These are phyloP conservation scores for Xerus rutilus DNA, from an alignment of 2,797 vertebrate species.

Conservation along the genomic window DNA sequence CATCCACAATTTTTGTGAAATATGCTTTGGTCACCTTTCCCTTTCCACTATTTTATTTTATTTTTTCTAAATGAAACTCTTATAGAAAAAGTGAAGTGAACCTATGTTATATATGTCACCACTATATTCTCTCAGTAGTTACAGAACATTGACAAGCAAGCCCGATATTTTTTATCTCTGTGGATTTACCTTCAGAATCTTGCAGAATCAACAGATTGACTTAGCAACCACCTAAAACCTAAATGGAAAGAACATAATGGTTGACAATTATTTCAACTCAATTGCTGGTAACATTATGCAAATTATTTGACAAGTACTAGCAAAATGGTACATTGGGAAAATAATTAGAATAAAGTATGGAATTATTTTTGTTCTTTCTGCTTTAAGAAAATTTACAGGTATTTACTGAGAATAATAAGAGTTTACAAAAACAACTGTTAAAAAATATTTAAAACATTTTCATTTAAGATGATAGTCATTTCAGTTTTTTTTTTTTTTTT, in stretches of 20 bases:
- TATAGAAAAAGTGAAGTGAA: not conserved
- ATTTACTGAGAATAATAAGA: not conserved
- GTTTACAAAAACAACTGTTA: not conserved
- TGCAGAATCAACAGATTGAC: no score
- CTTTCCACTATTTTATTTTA: not conserved
- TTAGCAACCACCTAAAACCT: not conserved
- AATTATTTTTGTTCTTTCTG: not conserved
- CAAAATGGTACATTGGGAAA: not conserved
- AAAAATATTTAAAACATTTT: not conserved
- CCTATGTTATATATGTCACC: no score
- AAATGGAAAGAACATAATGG: not conserved
- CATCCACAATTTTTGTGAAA: not conserved
- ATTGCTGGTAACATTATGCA: not conserved
- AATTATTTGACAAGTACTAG: not conserved
- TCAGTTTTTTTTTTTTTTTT: no score
- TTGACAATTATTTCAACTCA: not conserved
- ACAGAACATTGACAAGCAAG: fast-evolving
- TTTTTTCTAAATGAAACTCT: not conserved
- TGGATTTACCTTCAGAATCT: not conserved
- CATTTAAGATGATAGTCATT: not conserved
- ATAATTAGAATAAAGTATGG: not conserved
- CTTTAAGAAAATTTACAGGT: not conserved
- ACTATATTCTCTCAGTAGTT: not conserved
- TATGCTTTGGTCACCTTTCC: no score
- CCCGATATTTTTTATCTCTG: not conserved